Evolutionary conservation across 2,113 vertebrate genomes (phyloP), one percentile per base, ranked within the genome.

Genomic region (Caranx melampygus): DNA sequence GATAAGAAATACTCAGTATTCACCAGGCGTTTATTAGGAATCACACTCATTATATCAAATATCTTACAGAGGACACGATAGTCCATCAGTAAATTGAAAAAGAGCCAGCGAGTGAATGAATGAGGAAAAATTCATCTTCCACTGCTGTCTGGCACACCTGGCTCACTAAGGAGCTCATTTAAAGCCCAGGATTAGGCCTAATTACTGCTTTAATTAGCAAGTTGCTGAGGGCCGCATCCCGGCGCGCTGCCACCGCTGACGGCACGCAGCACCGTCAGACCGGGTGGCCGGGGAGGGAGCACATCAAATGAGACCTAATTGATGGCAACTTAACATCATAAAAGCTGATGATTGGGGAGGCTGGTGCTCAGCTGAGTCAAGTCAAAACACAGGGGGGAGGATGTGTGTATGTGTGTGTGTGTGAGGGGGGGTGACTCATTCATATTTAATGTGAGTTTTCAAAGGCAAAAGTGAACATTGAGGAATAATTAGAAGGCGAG

Each of bases 281-380:
- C 66, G 65, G 71, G 81, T 47, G 78, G 88, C 82, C 74, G 14
- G 79, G 63, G 71, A 86, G 60, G 55, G 77, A 65, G 66, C 31
- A 75, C 81, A 93, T 93, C 90, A 94, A 94, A 94, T 83, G 78
- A 88, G 81, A 84, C 69, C 82, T 93, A 94, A 94, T 91, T 90
- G 92, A 91, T 87, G 84, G 87, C 87, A 89, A 88, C 87, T 93
- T 93, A 92, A 85, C 89, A 89, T 92, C 83, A 91, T 89, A 84
- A 91, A 79, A 78, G 88, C 69, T 72, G 72, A 88, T 90, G 87
- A 92, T 87, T 89, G 81, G 83, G 82, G 75, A 81, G 81, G 86
- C 68, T 63, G 81, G 60, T 18, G 66, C 65, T 79, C 76, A 52
- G 65, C 67, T 81, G 80, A 79, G 84, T 87, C 69, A 71, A 75